A percentile compares a stretch with the other conserved stretches of the same genome.
These are phyloP conservation scores for Nomada fabriciana DNA, from an alignment of 2,888 invertebrate species.

Conservation along the genomic window DNA sequence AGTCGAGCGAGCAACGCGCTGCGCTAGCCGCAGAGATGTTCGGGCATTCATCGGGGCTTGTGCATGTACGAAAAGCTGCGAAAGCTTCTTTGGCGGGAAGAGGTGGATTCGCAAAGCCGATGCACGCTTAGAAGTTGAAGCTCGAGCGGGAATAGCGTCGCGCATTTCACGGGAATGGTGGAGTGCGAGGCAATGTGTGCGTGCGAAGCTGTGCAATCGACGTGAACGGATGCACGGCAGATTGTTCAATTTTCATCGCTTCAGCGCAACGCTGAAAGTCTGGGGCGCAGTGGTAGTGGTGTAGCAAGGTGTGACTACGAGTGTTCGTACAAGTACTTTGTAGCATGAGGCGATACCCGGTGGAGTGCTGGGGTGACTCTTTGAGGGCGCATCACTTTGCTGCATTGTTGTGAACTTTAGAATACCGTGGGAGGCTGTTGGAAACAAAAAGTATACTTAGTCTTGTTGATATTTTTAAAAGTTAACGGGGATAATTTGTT, in stretches of 20 bases:
- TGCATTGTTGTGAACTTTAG: not conserved
- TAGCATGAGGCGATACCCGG: no score
- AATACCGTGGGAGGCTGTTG: no score
- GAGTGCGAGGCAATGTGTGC: conserved; percentile 35
- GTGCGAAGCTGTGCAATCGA: conserved; percentile 17
- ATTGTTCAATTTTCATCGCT: conserved; percentile 45
- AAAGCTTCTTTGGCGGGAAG: conserved; percentile 56
- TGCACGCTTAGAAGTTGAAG: not conserved
- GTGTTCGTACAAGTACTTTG: no score
- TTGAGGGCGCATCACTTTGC: not conserved
- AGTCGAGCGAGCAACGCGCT: conserved; percentile 11
- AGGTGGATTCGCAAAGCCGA: conserved; percentile 30
- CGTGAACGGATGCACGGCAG: conserved; percentile 8
- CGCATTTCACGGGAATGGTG: not conserved
- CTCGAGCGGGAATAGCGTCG: conserved; percentile 5
- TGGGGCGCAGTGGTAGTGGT: not conserved
- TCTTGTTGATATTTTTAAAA: no score
- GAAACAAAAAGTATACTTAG: no score
- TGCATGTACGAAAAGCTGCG: conserved; percentile 28
- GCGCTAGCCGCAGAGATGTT: conserved; percentile 5
- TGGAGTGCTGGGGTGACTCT: no score
- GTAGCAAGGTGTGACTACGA: not conserved
- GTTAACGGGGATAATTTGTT: no score
- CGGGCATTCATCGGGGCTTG: not conserved
- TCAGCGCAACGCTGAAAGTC: not conserved